A percentile compares a stretch with the other conserved stretches of the same genome.
Conservation (phyloP, 2,797 vertebrate genomes). For the Cuculus canorus region DNA sequence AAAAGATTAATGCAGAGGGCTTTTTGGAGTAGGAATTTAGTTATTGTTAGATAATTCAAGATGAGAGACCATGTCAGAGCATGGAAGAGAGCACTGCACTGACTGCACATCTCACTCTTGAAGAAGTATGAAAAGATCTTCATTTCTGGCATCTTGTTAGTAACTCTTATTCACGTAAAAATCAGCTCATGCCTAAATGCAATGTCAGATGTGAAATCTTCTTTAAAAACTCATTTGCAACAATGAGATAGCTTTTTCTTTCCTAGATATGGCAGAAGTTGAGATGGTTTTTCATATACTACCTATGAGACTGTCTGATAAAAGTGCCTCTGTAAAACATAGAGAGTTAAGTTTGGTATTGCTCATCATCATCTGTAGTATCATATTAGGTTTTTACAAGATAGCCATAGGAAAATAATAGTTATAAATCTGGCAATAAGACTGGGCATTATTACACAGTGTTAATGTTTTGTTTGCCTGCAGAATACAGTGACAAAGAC, state of each 20-base stretch:
- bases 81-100: constrained; percentile 17
- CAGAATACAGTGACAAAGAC: background rate
- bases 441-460: background rate
- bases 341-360: background rate
- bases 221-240: background rate
- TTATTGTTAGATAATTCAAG: constrained; percentile 61
- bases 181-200: background rate
- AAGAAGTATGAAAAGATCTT: constrained; percentile 29
- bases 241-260: background rate
- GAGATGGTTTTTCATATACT: background rate
- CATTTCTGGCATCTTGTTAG: constrained; percentile 34
- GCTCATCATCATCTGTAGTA: background rate
- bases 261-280: background rate
- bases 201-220: background rate
- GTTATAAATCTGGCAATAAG: background rate
- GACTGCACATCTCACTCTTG: constrained; percentile 19
- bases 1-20: constrained; percentile 53
- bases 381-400: background rate
- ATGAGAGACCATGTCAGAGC: constrained; percentile 35
- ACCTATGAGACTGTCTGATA: background rate
- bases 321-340: background rate
- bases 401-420: rapidly evolving
- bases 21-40: constrained; percentile 61
- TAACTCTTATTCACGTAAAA: background rate
- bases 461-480: background rate